Evolutionary conservation across 2,113 vertebrate genomes (phyloP).

Genomic region (Alethe castanea): DNA sequence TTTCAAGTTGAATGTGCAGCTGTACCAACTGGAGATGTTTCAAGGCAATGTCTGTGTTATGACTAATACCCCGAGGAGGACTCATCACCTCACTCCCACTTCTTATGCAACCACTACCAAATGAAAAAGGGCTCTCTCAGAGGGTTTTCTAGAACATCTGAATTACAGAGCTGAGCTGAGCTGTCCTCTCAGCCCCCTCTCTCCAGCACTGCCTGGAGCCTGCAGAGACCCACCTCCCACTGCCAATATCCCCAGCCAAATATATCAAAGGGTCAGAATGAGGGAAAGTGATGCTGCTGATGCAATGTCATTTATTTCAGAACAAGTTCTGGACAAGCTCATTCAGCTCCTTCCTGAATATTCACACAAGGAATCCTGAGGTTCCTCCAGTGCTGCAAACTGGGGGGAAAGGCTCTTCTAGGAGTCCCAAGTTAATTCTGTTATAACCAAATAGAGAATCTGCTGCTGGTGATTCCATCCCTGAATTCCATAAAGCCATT

Average conservation of each 20-base stretch:
- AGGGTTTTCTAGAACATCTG: background rate
- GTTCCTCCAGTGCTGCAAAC: background rate
- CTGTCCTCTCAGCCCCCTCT: background rate
- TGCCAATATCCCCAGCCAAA: background rate
- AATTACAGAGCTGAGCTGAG: background rate
- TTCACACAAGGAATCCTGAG: background rate
- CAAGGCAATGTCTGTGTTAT: background rate
- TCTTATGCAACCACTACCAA: background rate
- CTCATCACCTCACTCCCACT: background rate
- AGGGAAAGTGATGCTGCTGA: background rate
- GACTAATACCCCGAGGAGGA: slow-evolving; percentile 5
- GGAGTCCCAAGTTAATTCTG: background rate
- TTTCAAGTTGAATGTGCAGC: background rate
- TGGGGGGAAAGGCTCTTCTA: background rate
- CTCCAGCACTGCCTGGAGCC: background rate
- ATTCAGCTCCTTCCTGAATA: background rate
- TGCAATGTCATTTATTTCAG: background rate
- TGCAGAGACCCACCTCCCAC: background rate
- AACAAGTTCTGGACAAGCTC: background rate
- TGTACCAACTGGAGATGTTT: background rate
- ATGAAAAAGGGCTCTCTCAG: background rate
- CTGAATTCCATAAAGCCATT: background rate
- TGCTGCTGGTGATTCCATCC: background rate
- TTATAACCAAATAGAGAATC: accelerated
- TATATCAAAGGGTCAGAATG: accelerated